Base-by-base conservation (phyloP, 1,140 invertebrate species). In the Cecropterus lyciades region DNA sequence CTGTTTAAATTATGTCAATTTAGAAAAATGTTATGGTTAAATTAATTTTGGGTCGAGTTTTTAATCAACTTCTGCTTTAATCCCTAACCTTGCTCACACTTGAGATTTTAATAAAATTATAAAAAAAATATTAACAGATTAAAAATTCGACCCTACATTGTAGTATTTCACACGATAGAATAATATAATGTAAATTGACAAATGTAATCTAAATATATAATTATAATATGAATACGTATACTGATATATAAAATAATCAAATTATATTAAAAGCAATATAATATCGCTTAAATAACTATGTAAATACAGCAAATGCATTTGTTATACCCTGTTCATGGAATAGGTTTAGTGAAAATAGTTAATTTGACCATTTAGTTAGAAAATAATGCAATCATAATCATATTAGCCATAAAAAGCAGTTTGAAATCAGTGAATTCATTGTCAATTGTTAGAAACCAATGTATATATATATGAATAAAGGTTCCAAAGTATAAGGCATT, bases 221-320 rank as follows among this genome's bases (percentile, higher is more conserved):
- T 46, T 69, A 71, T 71, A 62, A 63, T 67, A 74, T 80, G 76
- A 73, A 82, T 82, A 80, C 72, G 57, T 71, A 56, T 79, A 67
- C 65, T 67, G 57, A 67, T 56, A 59, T 67, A 52, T 51, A 20
- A 60, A 72, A 65, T 65, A 67, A 66, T 62, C 53, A 70, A 69
- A 65, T 64, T 73, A 72, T 75, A 72, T 65, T 69, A 46, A 67
- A 75, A 75, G 73, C 75, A 75, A 78, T 78, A 78, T 68, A 30
- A 46, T 67, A 67, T 68, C 64, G 68, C 70, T 75, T 72, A 69
- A 72, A 69, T 65, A 69, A 53, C 70, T 71, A 69, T 73, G 67
- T 75, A 78, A 51, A 70, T 72, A 63, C 60, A 63, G 60, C 46
- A 63, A 59, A 65, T 69, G 70, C 67, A 68, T 69, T 69, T 73